Evolutionary conservation across 2,888 invertebrate genomes (phyloP).

Genomic region (Latrodectus hesperus): DNA sequence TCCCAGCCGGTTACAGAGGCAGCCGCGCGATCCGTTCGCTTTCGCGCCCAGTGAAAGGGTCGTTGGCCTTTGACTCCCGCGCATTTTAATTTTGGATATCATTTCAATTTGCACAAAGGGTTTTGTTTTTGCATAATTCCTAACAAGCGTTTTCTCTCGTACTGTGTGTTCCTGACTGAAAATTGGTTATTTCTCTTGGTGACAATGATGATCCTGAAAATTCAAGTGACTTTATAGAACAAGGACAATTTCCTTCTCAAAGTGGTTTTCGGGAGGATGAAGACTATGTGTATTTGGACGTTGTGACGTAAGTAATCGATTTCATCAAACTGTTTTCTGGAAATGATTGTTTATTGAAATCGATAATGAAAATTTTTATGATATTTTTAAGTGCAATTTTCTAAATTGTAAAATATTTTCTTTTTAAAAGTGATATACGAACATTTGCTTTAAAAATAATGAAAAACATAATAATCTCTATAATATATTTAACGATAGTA

Average conservation of each 20-base stretch:
- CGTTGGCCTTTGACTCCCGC: conserved; percentile 43
- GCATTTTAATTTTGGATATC: not conserved
- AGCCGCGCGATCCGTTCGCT: conserved; percentile 11
- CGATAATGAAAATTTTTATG: not conserved
- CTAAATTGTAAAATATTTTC: not conserved
- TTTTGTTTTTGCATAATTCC: conserved; percentile 1
- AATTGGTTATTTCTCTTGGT: not conserved
- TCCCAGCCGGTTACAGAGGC: conserved; percentile 25
- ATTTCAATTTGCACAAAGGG: not conserved
- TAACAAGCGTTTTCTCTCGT: not conserved
- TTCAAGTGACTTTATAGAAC: conserved; percentile 4
- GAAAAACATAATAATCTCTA: not conserved
- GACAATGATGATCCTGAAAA: not conserved
- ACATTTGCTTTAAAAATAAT: not conserved
- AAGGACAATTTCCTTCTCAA: not conserved
- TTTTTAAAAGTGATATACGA: not conserved
- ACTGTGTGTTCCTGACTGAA: not conserved
- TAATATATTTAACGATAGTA: not conserved
- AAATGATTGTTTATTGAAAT: not conserved
- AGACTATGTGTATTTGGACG: conserved; percentile 21
- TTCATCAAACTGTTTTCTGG: not conserved
- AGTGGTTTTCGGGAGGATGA: not conserved
- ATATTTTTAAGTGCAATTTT: not conserved
- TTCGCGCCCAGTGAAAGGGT: conserved; percentile 23
- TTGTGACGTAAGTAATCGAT: conserved; percentile 32